Percentiles rank a stretch among this genome's conserved stretches.
phyloP scores from a whole-genome alignment of 2,888 invertebrate genomes.

The Dysmachus trigonus region DNA sequence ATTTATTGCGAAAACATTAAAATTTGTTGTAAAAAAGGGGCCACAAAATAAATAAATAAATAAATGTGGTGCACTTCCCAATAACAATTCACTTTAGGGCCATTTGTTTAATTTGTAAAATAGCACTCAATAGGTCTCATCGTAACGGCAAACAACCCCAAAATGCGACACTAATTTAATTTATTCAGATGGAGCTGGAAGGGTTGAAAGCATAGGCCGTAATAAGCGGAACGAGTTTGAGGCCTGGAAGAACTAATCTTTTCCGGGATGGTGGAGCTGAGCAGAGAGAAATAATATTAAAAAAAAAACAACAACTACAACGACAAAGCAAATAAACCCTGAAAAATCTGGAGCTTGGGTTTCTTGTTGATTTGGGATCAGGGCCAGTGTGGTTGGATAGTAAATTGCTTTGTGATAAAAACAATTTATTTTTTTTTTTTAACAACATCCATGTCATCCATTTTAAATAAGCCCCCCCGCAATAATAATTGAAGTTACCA shows the following conservation, averaged over 20 bases:
- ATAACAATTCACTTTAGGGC: neutral
- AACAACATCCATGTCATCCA: conserved; percentile 12
- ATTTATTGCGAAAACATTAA: neutral
- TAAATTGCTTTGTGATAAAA: conserved; percentile 25
- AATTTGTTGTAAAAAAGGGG: neutral
- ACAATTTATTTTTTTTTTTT: neutral
- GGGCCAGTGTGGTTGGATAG: neutral
- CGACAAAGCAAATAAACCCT: conserved; percentile 2
- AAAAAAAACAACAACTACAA: too few species aligned
- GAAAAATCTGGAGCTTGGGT: neutral
- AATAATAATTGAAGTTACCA: conserved; percentile 29
- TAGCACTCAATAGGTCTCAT: neutral
- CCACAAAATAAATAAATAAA: too few species aligned
- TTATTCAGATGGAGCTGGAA: conserved; percentile 7
- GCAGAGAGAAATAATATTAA: neutral
- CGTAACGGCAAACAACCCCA: neutral
- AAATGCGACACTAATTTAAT: conserved; percentile 27
- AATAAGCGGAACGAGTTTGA: neutral
- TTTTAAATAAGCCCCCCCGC: neutral
- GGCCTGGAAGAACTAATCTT: conserved; percentile 5
- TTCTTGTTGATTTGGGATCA: neutral
- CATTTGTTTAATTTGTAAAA: neutral
- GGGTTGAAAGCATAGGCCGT: conserved; percentile 1
- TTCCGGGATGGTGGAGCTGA: neutral
- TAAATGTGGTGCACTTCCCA: neutral